A percentile compares a stretch with the other conserved stretches of the same genome.
Evolutionary conservation across 2,797 vertebrate genomes (phyloP).

Genomic region (Microcaecilia unicolor): DNA sequence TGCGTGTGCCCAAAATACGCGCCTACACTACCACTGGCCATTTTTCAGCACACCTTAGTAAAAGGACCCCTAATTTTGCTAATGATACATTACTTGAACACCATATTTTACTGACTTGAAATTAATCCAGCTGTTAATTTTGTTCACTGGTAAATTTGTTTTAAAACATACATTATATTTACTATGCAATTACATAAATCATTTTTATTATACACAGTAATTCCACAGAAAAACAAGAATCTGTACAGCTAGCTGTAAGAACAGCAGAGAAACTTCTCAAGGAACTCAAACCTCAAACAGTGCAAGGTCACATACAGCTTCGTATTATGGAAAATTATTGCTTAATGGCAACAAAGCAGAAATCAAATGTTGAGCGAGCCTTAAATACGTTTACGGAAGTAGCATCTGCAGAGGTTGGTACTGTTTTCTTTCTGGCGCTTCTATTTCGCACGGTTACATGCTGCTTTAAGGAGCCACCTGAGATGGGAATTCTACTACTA

Average conservation of each 20-base stretch:
- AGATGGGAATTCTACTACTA: too few species aligned
- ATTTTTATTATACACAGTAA: slow-evolving; percentile 53
- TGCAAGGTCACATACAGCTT: slow-evolving; percentile 77
- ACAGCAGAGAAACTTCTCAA: slow-evolving; percentile 93
- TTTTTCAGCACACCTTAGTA: too few species aligned
- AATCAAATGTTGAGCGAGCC: slow-evolving; percentile 80
- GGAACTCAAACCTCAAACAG: slow-evolving; percentile 86
- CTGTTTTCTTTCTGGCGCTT: slow-evolving; percentile 7
- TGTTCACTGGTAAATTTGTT: too few species aligned
- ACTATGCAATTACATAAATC: too few species aligned
- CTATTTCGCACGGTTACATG: too few species aligned
- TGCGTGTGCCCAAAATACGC: too few species aligned
- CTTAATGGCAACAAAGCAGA: slow-evolving; percentile 86
- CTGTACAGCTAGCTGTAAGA: slow-evolving; percentile 84
- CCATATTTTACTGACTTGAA: too few species aligned
- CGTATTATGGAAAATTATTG: slow-evolving; percentile 91
- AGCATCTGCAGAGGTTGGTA: slow-evolving; percentile 79
- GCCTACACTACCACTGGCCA: too few species aligned
- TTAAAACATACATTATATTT: neutral
- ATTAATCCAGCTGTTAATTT: too few species aligned
- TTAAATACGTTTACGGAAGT: slow-evolving; percentile 83
- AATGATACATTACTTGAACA: too few species aligned
- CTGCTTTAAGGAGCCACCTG: too few species aligned
- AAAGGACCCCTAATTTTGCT: too few species aligned
- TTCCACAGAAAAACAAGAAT: slow-evolving; percentile 91